Percentiles rank a stretch among this genome's conserved stretches.
phyloP scores from a whole-genome alignment of 2,888 invertebrate genomes.

The Drosophila birchii region DNA sequence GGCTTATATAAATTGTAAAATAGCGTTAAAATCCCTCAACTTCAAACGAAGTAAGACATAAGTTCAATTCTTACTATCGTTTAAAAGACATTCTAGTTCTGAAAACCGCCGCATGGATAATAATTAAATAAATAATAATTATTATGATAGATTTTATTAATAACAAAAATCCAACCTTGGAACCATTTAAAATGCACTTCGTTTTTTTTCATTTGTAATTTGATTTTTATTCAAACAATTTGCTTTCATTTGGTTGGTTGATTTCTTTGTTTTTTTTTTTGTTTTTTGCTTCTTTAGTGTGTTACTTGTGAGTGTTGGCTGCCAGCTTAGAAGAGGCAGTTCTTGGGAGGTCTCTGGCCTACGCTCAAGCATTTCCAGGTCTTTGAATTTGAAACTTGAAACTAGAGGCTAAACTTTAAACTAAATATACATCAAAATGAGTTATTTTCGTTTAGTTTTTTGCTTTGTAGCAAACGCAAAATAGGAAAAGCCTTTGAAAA shows the following conservation, averaged over 20 bases:
- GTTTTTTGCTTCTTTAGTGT: constrained; percentile 10
- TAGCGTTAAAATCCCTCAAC: too few relatives aligned
- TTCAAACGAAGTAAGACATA: too few relatives aligned
- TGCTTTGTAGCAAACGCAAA: constrained; percentile 13
- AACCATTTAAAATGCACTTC: constrained; percentile 16
- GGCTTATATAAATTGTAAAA: too few relatives aligned
- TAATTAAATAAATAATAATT: too few relatives aligned
- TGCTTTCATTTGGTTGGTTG: constrained; percentile 57
- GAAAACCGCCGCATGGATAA: not conserved
- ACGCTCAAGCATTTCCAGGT: constrained; percentile 8
- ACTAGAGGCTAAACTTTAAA: constrained; percentile 48
- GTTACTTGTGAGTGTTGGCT: constrained; percentile 27
- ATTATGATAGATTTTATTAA: not conserved
- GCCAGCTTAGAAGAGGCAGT: constrained; percentile 29
- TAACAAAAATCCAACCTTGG: not conserved
- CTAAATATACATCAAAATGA: constrained; percentile 51
- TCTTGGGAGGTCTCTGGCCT: constrained; percentile 16
- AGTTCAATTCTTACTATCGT: too few relatives aligned
- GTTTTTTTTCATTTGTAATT: constrained; percentile 25
- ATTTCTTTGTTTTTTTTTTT: constrained; percentile 16
- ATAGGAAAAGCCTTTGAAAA: not conserved
- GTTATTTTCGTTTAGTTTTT: constrained; percentile 36
- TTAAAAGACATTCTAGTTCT: too few relatives aligned
- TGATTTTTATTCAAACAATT: constrained; percentile 61
- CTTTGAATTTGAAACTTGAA: constrained; percentile 19